Base-by-base conservation (phyloP, 2,113 vertebrate genomes). In the Brachyistius frenatus region DNA sequence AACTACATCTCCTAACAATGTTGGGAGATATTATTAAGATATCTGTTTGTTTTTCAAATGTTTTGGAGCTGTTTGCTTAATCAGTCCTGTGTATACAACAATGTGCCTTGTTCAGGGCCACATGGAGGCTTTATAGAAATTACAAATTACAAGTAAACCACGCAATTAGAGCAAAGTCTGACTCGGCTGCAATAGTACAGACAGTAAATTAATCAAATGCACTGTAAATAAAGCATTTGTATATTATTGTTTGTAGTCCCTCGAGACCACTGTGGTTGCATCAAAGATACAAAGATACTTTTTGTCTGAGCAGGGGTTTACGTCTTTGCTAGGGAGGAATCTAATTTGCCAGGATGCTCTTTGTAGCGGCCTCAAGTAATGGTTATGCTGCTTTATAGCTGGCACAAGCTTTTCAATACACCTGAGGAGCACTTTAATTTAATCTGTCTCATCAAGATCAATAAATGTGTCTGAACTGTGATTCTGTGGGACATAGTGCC, bases 371-470 rank as follows among this genome's bases (percentile, higher is more conserved):
- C 62, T 73, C 13, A 16, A 90, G 84, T 81, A 80, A 86, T 85
- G 74, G 65, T 73, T 73, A 57, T 39, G 64, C 52, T 84, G 72
- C 65, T 87, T 90, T 92, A 84, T 80, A 76, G 90, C 78, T 46
- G 66, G 69, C 64, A 67, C 63, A 64, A 80, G 84, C 76, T 81
- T 89, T 92, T 78, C 80, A 86, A 85, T 89, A 91, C 74, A 92
- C 88, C 90, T 84, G 73, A 86, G 86, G 81, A 85, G 81, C 85
- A 72, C 77, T 89, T 87, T 89, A 81, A 93, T 91, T 93, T 84
- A 91, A 93, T 91, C 78, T 53, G 61, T 64, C 83, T 88, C 80
- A 85, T 88, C 78, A 72, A 70, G 86, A 89, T 90, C 89, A 87
- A 93, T 93, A 93, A 71, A 83, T 78, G 81, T 60, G 78, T 81